Evolutionary conservation across 2,888 invertebrate species (phyloP).

Genomic region (Phalera bucephala): DNA sequence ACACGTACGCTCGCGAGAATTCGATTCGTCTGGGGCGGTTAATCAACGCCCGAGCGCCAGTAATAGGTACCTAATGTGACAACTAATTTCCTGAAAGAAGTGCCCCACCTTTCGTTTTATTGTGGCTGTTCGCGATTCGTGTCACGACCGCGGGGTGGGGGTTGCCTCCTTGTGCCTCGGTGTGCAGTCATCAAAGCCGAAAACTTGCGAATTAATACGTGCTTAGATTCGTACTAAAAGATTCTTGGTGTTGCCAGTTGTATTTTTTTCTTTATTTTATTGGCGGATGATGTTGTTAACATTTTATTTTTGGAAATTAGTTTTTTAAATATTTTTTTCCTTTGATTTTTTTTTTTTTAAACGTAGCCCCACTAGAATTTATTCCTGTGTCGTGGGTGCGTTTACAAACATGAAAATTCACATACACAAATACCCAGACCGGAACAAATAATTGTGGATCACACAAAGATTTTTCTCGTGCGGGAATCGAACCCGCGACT

Average conservation of each 20-base stretch:
- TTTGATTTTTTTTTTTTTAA: no score
- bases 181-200: slow-evolving; percentile 68
- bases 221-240: slow-evolving; percentile 52
- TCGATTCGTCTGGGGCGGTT: slow-evolving; percentile 36
- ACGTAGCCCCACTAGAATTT: no score
- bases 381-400: no score
- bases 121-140: slow-evolving; percentile 57
- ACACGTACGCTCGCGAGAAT: slow-evolving; percentile 39
- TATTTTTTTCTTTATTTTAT: no score
- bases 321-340: no score
- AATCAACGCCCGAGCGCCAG: slow-evolving; percentile 52
- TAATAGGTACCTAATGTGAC: slow-evolving; percentile 74
- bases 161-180: slow-evolving; percentile 23
- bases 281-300: slow-evolving; percentile 3
- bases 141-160: slow-evolving; percentile 52
- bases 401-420: no score
- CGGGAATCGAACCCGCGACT: no score
- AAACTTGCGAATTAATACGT: slow-evolving; percentile 78
- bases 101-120: slow-evolving; percentile 63
- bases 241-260: slow-evolving; percentile 32
- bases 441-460: no score
- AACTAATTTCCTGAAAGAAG: slow-evolving; percentile 75
- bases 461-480: no score
- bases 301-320: slow-evolving; percentile 3
- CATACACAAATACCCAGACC: no score